Evolutionary conservation across 2,888 invertebrate species (phyloP).

Genomic region (Drosophila flavopinicola): DNA sequence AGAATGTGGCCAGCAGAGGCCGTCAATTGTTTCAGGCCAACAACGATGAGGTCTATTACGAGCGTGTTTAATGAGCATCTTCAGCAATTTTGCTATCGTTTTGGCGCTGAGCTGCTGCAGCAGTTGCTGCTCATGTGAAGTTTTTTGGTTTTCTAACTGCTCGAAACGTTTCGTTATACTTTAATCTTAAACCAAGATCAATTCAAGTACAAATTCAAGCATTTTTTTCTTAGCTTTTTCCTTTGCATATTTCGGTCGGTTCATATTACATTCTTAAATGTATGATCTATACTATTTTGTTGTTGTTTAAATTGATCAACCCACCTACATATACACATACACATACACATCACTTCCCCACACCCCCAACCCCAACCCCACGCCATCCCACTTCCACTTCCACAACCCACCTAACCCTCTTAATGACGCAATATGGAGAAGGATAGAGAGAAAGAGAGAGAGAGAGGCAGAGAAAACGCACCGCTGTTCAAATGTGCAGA

Average conservation of each 20-base stretch:
- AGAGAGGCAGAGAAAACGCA: constrained; percentile 23
- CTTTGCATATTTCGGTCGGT: constrained; percentile 9
- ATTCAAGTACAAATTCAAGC: constrained; percentile 71
- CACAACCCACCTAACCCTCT: constrained; percentile 2
- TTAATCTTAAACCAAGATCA: constrained; percentile 40
- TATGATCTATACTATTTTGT: constrained; percentile 25
- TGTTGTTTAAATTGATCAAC: constrained; percentile 24
- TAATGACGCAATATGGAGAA: constrained; percentile 79
- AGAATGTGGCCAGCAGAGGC: constrained; percentile 86
- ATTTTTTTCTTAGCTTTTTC: constrained; percentile 53
- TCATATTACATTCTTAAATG: constrained; percentile 17
- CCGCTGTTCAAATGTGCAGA: constrained; percentile 46
- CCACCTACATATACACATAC: constrained; percentile 28
- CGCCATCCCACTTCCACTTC: neutral
- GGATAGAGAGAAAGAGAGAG: constrained; percentile 77
- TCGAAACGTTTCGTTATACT: constrained; percentile 13
- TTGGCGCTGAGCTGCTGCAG: constrained; percentile 66
- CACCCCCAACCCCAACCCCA: constrained; percentile 25
- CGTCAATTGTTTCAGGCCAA: constrained; percentile 82
- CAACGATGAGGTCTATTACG: constrained; percentile 70
- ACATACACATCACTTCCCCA: constrained; percentile 28
- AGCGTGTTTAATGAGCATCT: constrained; percentile 69
- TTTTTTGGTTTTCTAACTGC: constrained; percentile 3
- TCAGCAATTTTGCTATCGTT: constrained; percentile 53
- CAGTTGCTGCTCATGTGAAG: constrained; percentile 58